Conservation (phyloP, 2,888 invertebrate species). For the Andricus curvator region DNA sequence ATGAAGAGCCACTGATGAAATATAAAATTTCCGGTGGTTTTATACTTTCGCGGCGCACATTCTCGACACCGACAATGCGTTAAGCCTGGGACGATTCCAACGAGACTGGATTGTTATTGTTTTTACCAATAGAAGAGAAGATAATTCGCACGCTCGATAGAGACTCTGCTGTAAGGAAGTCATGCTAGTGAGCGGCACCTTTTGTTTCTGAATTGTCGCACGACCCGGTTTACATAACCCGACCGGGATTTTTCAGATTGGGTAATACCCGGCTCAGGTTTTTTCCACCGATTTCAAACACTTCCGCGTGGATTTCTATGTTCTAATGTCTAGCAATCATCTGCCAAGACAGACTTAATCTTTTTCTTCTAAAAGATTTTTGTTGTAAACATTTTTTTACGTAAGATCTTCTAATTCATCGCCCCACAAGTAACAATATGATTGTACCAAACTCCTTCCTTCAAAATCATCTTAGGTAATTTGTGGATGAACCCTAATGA, state of each 20-base stretch:
- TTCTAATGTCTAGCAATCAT: background rate
- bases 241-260: constrained; percentile 52
- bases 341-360: background rate
- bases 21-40: constrained; percentile 55
- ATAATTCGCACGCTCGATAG: constrained; percentile 31
- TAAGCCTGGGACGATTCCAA: constrained; percentile 25
- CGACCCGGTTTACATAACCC: constrained; percentile 65
- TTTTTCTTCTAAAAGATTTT: background rate
- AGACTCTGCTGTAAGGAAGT: background rate
- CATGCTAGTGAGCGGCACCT: constrained; percentile 12
- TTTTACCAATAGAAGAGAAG: constrained; percentile 3
- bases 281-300: background rate
- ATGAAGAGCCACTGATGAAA: background rate
- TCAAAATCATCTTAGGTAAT: too few relatives aligned
- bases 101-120: constrained; percentile 3
- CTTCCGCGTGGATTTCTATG: background rate
- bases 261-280: constrained; percentile 43
- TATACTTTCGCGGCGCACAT: constrained; percentile 64
- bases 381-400: too few relatives aligned
- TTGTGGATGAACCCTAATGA: background rate
- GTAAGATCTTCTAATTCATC: too few relatives aligned
- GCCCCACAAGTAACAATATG: too few relatives aligned
- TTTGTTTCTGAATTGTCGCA: constrained; percentile 53
- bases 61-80: constrained; percentile 54
- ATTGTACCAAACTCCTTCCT: too few relatives aligned